Evolutionary conservation across 2,797 vertebrate species (phyloP).

Genomic region (Peromyscus aztecus): DNA sequence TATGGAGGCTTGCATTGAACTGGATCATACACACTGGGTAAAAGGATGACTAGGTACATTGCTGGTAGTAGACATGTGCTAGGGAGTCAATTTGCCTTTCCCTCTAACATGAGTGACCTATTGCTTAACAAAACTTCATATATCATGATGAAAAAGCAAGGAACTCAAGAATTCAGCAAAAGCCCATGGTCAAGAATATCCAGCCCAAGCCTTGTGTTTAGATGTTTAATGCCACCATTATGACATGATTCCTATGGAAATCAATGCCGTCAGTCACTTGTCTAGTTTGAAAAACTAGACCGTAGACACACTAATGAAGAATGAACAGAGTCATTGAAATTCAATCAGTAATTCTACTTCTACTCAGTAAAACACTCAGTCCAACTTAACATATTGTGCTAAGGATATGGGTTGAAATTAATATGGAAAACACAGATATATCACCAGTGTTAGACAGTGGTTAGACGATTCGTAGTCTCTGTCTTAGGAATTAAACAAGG

Average conservation of each 20-base stretch:
- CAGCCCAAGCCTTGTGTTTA: background rate
- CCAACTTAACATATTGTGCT: conserved; percentile 27
- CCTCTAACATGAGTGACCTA: background rate
- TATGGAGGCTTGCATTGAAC: background rate
- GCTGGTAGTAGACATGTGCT: no score
- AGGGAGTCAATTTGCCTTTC: background rate
- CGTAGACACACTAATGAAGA: conserved; percentile 11
- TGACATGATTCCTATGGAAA: conserved; percentile 17
- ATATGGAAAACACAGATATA: background rate
- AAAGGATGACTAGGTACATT: background rate
- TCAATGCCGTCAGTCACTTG: background rate
- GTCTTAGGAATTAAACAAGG: conserved; percentile 33
- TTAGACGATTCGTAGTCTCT: background rate
- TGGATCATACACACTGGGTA: background rate
- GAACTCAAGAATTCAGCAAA: conserved; percentile 47
- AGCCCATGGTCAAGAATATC: background rate
- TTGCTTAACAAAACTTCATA: conserved; percentile 50
- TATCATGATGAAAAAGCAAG: background rate
- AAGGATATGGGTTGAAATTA: conserved; percentile 21
- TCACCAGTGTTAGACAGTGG: background rate
- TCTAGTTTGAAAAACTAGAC: background rate
- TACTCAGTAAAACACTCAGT: conserved; percentile 22
- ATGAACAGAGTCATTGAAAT: conserved; percentile 56
- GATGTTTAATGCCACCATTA: background rate
- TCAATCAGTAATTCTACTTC: conserved; percentile 42